Evolutionary conservation across 2,113 vertebrate species (phyloP).

Genomic region (Eolophus roseicapilla): DNA sequence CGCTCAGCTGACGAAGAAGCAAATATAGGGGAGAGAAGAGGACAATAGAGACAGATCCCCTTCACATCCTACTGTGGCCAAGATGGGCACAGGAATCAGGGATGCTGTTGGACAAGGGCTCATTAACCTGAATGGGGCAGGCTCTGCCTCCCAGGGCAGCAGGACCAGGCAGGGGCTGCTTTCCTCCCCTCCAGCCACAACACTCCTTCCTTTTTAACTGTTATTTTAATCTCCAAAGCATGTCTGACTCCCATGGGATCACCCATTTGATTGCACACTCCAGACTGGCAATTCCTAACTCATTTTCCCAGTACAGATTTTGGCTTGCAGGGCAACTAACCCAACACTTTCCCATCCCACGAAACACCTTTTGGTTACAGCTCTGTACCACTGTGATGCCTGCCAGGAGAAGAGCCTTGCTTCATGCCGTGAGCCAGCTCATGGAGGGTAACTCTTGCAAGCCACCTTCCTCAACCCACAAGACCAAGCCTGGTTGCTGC

Average conservation of each 20-base stretch:
- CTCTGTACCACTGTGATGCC: fast-evolving
- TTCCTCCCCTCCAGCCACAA: neutral
- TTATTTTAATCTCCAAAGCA: neutral
- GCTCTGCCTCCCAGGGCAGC: neutral
- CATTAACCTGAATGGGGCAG: neutral
- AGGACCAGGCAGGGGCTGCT: neutral
- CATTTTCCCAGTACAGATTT: neutral
- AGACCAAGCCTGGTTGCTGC: neutral
- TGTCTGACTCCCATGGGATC: neutral
- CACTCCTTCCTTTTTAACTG: neutral
- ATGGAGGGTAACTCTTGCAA: neutral
- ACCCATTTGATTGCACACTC: neutral
- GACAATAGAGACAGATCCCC: neutral
- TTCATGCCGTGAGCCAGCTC: neutral
- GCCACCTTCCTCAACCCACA: neutral
- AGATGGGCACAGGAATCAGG: neutral
- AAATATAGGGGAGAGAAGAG: neutral
- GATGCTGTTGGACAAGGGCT: neutral
- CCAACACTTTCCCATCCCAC: neutral
- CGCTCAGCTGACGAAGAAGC: conserved; percentile 84
- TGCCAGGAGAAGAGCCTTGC: neutral
- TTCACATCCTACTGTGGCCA: neutral
- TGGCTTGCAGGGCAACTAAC: neutral
- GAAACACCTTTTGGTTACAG: neutral
- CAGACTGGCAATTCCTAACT: neutral